These are phyloP conservation scores for Aporophyla nigra DNA, from an alignment of 2,888 invertebrate species.

Conservation along the genomic window DNA sequence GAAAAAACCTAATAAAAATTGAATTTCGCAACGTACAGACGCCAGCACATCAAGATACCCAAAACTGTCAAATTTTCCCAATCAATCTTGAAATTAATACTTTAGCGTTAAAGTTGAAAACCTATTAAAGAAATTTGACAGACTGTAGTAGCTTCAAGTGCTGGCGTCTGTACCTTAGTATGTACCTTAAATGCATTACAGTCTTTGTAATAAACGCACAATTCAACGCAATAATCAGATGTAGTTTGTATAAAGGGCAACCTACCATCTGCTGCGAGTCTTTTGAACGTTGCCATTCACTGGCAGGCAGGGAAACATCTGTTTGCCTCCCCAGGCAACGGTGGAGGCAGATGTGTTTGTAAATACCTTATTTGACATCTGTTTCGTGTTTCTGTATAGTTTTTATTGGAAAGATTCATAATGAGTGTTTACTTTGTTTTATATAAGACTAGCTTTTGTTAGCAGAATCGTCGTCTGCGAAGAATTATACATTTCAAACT, in stretches of 20 bases:
- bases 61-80: too few relatives aligned
- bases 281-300: background rate
- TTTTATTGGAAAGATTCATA: background rate
- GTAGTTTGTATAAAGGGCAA: background rate
- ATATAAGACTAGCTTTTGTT: too few relatives aligned
- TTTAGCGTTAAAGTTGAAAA: too few relatives aligned
- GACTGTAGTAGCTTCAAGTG: too few relatives aligned
- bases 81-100: too few relatives aligned
- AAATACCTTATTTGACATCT: slow-evolving; percentile 23
- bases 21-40: too few relatives aligned
- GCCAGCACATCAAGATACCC: too few relatives aligned
- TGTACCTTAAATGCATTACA: background rate
- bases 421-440: background rate
- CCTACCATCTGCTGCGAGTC: slow-evolving; percentile 33
- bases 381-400: slow-evolving; percentile 17
- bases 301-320: slow-evolving; percentile 31
- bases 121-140: too few relatives aligned
- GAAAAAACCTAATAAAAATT: too few relatives aligned
- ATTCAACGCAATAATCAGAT: background rate
- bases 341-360: slow-evolving; percentile 41
- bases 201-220: background rate
- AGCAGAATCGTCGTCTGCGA: too few relatives aligned
- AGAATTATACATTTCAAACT: too few relatives aligned
- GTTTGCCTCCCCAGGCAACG: slow-evolving; percentile 17
- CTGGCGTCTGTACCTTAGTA: too few relatives aligned